Conservation (phyloP, 2,797 vertebrate species). For the Scleropages formosus region DNA sequence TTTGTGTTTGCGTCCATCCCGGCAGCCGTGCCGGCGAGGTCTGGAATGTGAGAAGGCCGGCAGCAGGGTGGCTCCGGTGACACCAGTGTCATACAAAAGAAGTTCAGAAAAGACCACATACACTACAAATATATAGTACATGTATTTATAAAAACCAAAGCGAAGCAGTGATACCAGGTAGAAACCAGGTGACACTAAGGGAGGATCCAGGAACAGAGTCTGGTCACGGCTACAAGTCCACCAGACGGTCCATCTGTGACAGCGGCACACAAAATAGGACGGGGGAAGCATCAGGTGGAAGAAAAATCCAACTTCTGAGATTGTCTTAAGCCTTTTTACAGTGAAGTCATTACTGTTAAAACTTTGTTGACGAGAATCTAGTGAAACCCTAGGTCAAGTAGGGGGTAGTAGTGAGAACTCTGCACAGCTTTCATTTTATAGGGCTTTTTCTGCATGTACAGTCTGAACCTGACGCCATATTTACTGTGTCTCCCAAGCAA, state of each 20-base stretch:
- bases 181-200: constrained; percentile 3
- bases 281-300: not conserved
- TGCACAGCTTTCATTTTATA: not conserved
- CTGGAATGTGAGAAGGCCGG: constrained; percentile 64
- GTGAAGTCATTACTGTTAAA: constrained; percentile 56
- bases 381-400: constrained; percentile 42
- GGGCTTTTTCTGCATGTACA: not conserved
- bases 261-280: not conserved
- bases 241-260: constrained; percentile 19
- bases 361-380: constrained; percentile 30
- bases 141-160: constrained; percentile 47
- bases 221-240: constrained; percentile 47
- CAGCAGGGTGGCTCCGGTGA: constrained; percentile 53
- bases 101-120: constrained; percentile 55
- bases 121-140: constrained; percentile 41
- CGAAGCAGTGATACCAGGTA: constrained; percentile 42
- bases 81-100: constrained; percentile 57
- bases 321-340: constrained; percentile 67
- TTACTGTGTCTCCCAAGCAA: constrained; percentile 50
- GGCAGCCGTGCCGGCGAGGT: constrained; percentile 29
- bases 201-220: not conserved
- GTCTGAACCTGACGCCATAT: not conserved
- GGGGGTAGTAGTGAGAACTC: constrained; percentile 16
- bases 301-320: constrained; percentile 59
- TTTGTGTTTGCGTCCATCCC: not conserved